phyloP scores from a whole-genome alignment of 2,113 vertebrate genomes.

The Zapus hudsonius region DNA sequence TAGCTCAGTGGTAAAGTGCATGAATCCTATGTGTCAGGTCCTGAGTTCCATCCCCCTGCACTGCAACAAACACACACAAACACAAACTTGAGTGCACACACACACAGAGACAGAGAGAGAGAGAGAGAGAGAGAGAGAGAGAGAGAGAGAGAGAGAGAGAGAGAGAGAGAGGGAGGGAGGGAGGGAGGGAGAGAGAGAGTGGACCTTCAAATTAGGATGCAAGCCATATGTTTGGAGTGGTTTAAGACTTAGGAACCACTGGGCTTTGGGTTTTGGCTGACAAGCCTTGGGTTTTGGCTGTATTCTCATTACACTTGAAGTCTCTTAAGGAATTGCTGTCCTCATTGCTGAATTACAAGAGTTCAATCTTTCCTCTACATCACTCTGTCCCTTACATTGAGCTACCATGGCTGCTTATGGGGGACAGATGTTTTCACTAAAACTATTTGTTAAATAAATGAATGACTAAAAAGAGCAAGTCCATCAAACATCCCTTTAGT shows the following conservation, averaged over 20 bases:
- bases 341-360: background rate
- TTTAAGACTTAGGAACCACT: background rate
- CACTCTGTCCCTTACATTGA: background rate
- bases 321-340: background rate
- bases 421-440: background rate
- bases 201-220: background rate
- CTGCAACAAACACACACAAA: background rate
- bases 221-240: background rate
- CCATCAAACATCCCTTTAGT: background rate
- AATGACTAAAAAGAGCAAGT: constrained; percentile 7
- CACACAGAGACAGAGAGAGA: too few relatives aligned
- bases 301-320: background rate
- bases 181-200: too few relatives aligned
- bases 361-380: background rate
- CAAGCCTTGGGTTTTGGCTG: background rate
- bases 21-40: background rate
- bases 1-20: background rate
- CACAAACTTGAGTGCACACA: background rate
- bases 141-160: too few relatives aligned
- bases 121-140: too few relatives aligned
- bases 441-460: constrained; percentile 18
- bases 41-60: background rate
- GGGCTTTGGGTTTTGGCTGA: background rate
- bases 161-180: too few relatives aligned
- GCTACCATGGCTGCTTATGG: background rate